Percentiles rank a stretch among this genome's conserved stretches.
These are phyloP conservation scores for Andrena fulva DNA, from an alignment of 2,888 invertebrate genomes.

Conservation along the genomic window DNA sequence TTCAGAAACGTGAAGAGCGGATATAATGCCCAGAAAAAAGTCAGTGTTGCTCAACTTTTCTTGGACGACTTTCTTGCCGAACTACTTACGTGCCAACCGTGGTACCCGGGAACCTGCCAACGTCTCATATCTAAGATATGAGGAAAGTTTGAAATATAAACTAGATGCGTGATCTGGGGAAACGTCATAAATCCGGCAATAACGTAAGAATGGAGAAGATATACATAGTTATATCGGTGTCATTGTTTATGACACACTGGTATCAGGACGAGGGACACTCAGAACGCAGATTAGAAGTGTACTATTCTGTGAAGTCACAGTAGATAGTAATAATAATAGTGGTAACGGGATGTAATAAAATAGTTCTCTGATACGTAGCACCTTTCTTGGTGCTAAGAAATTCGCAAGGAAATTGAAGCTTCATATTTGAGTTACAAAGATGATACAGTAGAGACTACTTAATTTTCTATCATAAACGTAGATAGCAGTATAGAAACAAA, in stretches of 20 bases:
- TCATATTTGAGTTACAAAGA: not conserved
- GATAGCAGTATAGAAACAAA: not conserved
- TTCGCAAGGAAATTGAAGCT: too few relatives aligned
- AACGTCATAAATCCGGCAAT: slow-evolving; percentile 9
- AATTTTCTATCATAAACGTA: too few relatives aligned
- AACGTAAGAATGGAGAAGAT: slow-evolving; percentile 8
- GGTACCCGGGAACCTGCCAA: slow-evolving; percentile 20
- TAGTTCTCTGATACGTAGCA: not conserved
- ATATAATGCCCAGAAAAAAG: slow-evolving; percentile 15
- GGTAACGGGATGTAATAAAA: not conserved
- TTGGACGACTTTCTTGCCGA: not conserved
- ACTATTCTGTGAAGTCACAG: not conserved
- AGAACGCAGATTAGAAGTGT: not conserved
- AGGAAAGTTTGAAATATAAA: slow-evolving; percentile 28
- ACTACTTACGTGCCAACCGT: not conserved
- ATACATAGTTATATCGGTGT: slow-evolving; percentile 14
- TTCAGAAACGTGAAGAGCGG: slow-evolving; percentile 10
- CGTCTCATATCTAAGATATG: slow-evolving; percentile 30
- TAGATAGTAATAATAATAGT: not conserved
- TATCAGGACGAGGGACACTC: slow-evolving; percentile 1
- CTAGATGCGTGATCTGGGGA: slow-evolving; percentile 6
- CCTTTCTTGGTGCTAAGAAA: not conserved
- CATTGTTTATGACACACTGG: slow-evolving; percentile 19
- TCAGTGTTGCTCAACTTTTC: slow-evolving; percentile 11
- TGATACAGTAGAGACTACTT: too few relatives aligned